phyloP scores from a whole-genome alignment of 2,113 vertebrate species.

The Ptychochromis oligacanthus region DNA sequence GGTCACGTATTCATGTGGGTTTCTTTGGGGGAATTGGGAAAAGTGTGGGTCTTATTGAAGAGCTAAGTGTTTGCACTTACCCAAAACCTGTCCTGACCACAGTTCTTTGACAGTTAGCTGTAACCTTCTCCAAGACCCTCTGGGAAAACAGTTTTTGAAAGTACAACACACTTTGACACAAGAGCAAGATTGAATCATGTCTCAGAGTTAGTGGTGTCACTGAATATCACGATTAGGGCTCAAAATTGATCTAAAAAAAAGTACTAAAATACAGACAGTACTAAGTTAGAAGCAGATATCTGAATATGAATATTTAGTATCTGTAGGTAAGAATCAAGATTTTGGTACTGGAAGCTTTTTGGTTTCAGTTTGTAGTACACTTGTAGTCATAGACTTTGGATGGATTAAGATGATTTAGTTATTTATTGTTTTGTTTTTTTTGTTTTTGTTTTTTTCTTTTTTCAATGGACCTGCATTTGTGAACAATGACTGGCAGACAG shows the following conservation, averaged over 20 bases:
- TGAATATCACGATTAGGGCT: neutral
- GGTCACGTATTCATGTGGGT: neutral
- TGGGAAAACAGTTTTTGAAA: too few species aligned
- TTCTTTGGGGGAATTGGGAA: neutral
- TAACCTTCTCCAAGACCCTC: too few species aligned
- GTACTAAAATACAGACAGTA: neutral
- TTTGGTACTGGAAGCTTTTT: neutral
- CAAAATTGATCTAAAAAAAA: neutral
- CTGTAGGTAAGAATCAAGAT: neutral
- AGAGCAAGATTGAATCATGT: neutral
- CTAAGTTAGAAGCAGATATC: neutral
- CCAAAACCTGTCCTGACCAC: neutral
- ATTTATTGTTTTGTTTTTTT: neutral
- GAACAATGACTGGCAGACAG: neutral
- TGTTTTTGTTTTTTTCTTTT: neutral
- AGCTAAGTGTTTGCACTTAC: neutral
- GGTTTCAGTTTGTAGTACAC: neutral
- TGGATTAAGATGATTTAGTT: neutral
- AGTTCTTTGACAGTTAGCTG: neutral
- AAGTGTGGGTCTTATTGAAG: neutral
- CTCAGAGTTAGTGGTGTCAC: neutral
- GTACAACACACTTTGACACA: neutral
- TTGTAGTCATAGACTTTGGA: neutral
- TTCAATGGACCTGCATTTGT: neutral
- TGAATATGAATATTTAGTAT: neutral